Conservation (phyloP, 2,797 vertebrate species). For the Mallotus villosus region DNA sequence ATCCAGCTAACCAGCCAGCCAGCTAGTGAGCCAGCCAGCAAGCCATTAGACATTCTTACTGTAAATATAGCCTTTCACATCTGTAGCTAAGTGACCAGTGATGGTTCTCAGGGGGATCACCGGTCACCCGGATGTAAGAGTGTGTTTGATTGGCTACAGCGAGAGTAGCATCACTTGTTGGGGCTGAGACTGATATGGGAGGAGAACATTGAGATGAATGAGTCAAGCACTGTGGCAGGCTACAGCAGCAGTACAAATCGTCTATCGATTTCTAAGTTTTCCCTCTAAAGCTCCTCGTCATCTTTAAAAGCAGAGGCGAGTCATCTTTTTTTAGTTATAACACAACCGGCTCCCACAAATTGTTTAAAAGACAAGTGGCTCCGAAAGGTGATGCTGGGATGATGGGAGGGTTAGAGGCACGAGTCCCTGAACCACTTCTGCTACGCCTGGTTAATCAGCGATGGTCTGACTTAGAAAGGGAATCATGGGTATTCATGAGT, state of each 20-base stretch:
- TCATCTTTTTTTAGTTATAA: no score
- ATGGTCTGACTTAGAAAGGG: background rate
- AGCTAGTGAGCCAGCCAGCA: no score
- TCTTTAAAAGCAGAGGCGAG: no score
- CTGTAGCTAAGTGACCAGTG: constrained; percentile 52
- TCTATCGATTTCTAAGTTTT: background rate
- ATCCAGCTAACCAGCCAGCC: no score
- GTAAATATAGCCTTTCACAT: constrained; percentile 47
- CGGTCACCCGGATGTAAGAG: background rate
- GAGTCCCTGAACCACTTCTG: no score
- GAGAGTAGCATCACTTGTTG: background rate
- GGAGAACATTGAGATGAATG: background rate
- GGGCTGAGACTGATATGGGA: background rate
- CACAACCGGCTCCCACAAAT: no score
- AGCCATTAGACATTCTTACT: constrained; percentile 29
- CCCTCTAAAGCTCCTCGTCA: background rate
- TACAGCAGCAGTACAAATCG: background rate
- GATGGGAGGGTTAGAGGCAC: no score
- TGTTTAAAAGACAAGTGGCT: no score
- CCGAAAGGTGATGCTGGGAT: no score
- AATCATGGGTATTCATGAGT: constrained; percentile 7
- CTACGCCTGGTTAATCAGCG: no score
- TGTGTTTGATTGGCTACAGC: background rate
- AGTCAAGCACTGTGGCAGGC: background rate
- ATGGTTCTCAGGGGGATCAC: constrained; percentile 8